Conservation (phyloP, 2,113 vertebrate species). For the Mus pahari region DNA sequence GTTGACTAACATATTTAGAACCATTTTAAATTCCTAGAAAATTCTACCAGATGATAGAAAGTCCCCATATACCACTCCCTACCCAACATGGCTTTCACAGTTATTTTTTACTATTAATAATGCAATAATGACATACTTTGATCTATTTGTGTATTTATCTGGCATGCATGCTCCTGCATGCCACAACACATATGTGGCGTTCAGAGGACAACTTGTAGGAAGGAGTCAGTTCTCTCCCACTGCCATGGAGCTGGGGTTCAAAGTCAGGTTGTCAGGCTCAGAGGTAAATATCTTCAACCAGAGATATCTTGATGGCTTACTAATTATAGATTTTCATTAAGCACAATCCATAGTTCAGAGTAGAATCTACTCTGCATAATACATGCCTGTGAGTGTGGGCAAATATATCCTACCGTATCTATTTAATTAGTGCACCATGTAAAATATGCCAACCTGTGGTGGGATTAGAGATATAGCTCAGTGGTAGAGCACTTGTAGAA, state of each 20-base stretch:
- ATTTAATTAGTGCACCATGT: not conserved
- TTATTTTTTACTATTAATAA: not conserved
- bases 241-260: not conserved
- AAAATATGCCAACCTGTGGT: not conserved
- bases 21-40: not conserved
- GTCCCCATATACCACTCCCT: not conserved
- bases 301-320: not conserved
- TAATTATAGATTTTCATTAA: not conserved
- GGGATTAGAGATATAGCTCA: not conserved
- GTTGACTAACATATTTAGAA: not conserved
- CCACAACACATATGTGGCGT: not conserved
- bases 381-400: not conserved
- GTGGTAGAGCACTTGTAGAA: not conserved
- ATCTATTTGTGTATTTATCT: not conserved
- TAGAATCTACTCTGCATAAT: not conserved
- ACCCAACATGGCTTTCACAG: not conserved
- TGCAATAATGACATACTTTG: not conserved
- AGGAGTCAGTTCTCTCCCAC: not conserved
- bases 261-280: not conserved
- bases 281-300: not conserved
- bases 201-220: not conserved
- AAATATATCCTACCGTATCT: not conserved
- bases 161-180: not conserved
- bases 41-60: not conserved
- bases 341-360: not conserved